Percentiles rank a stretch among this genome's conserved stretches.
Conservation (phyloP, 2,113 vertebrate genomes). For the Dasyurus viverrinus region DNA sequence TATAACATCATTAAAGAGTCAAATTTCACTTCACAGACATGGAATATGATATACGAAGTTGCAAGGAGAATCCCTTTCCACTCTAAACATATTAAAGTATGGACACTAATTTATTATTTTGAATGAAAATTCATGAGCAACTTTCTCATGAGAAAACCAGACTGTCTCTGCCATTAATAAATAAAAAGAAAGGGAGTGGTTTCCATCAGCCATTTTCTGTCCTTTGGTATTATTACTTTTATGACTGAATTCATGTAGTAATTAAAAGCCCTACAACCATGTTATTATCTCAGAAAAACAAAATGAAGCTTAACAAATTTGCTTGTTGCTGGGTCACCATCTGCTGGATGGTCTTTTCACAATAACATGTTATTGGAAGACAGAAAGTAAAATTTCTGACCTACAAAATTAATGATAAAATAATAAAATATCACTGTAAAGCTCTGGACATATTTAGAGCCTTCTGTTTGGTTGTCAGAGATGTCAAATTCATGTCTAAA, state of each 20-base stretch:
- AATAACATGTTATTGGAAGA: conserved; percentile 38
- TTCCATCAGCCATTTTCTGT: conserved; percentile 75
- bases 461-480: conserved; percentile 10
- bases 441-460: conserved; percentile 38
- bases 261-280: conserved; percentile 66
- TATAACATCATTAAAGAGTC: conserved; percentile 78
- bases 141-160: conserved; percentile 84
- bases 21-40: conserved; percentile 78
- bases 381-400: conserved; percentile 55
- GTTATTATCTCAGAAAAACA: neutral
- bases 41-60: conserved; percentile 80
- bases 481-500: conserved; percentile 39
- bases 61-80: conserved; percentile 83
- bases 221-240: conserved; percentile 71
- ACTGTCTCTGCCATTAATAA: conserved; percentile 83
- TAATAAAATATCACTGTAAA: conserved; percentile 25
- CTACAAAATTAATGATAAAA: conserved; percentile 53
- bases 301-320: conserved; percentile 41
- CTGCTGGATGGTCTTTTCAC: conserved; percentile 45
- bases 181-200: conserved; percentile 83
- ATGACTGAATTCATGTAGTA: conserved; percentile 54
- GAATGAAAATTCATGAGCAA: conserved; percentile 87
- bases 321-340: conserved; percentile 42
- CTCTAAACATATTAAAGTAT: conserved; percentile 86
- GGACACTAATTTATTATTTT: conserved; percentile 86